Evolutionary conservation across 2,888 invertebrate genomes (phyloP), one percentile per base, ranked within the genome.

Genomic region (Neoitamus cyanurus): DNA sequence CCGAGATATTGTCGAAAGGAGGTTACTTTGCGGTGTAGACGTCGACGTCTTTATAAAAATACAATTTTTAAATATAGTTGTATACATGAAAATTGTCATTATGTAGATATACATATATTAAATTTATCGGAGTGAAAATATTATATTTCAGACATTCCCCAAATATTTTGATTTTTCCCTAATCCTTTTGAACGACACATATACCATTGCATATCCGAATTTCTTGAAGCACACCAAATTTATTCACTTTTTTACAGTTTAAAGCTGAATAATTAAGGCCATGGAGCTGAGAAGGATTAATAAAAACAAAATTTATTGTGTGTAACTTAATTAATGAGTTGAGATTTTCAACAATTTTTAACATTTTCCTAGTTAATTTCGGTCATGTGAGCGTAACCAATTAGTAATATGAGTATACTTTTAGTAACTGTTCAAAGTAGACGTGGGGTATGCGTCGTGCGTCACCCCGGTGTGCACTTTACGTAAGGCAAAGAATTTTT

Each of bases 1-100:
- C 68, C 92, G 90, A 7, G 93, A 93, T 9, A 93, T 92, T 30
- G 93, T 93, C 85, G 92, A 91, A 25, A 93, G 88, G 25, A 92
- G 91, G 34, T 86, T 87, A 72, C 89, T 89, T 13, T 90, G 88
- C 7, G 90, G 89, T 75, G 85, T 83, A 25, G 69, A 84, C 31
- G 84, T 42, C 15, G 84, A 46, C 15, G 84, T 78, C 86, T 87
- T 70, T 28, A 85, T 20, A 13, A 69, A 72, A 83, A 25, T 77
- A 75, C 5, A 75, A 37, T 34, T 7, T 25, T 30, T 25, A 25
- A 20, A 75, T 15, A 13, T 25, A 30, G 20, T 3, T 73, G 9
- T 13, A 13, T n/a, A 31, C 34, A n/a, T n/a, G n/a, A n/a, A n/a
- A n/a, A n/a, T n/a, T n/a, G n/a, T n/a, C n/a, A n/a, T n/a, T n/a